These are phyloP conservation scores for Balearica regulorum DNA, from an alignment of 2,797 vertebrate genomes.

Conservation along the genomic window DNA sequence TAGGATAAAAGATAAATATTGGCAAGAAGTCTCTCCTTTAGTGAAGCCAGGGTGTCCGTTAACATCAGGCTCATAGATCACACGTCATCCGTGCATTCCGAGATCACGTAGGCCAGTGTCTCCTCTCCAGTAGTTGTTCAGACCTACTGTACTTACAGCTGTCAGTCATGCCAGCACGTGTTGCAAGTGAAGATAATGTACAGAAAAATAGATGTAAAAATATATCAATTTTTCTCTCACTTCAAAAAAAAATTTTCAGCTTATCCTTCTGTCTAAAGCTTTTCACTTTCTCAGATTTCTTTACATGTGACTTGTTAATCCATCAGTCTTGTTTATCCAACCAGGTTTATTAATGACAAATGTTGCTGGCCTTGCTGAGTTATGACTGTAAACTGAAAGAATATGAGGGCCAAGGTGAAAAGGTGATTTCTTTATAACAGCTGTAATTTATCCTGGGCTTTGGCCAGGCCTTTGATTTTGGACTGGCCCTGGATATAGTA, in stretches of 20 bases:
- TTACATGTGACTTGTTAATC: slow-evolving; percentile 63
- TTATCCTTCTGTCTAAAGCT: slow-evolving; percentile 28
- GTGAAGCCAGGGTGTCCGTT: background rate
- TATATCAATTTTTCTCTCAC: background rate
- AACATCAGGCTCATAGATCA: background rate
- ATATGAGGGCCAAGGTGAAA: slow-evolving; percentile 72
- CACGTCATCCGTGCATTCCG: background rate
- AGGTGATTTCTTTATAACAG: slow-evolving; percentile 76
- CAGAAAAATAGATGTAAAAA: background rate
- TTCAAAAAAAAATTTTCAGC: background rate
- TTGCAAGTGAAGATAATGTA: background rate
- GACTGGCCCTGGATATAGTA: slow-evolving; percentile 75
- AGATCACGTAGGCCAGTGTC: background rate
- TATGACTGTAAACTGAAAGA: slow-evolving; percentile 72
- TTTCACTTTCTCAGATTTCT: slow-evolving; percentile 64
- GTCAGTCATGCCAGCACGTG: background rate
- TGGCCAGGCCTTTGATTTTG: slow-evolving; percentile 73
- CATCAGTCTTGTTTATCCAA: slow-evolving; percentile 64
- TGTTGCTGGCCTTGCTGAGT: slow-evolving; percentile 66
- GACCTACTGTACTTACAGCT: background rate
- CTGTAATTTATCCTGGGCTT: slow-evolving; percentile 77
- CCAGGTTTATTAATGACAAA: slow-evolving; percentile 72
- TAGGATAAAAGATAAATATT: background rate
- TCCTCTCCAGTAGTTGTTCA: background rate
- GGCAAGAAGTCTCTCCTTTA: background rate